Base-by-base conservation (phyloP, 30 jellyfish, hydroid and myxozoan genomes). In the Aurelia aurita complex sp. Pacific region DNA sequence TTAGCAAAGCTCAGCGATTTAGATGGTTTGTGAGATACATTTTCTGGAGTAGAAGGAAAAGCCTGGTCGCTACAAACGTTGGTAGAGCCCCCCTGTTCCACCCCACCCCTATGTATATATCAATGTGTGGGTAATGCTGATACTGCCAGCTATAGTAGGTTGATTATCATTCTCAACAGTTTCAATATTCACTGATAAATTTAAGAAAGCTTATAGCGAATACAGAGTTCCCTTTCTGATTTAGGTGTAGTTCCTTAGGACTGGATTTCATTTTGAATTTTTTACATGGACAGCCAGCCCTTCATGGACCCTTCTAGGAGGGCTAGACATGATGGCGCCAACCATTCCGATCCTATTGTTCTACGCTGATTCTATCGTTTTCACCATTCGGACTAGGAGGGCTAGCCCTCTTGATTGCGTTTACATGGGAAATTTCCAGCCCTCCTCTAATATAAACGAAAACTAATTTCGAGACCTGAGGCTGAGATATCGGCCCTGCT, bases 31-130 rank as follows among this genome's bases (percentile, higher is more conserved):
- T 71, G 68, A 73, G 68, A 73, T 73, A 73, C 34, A 42, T 35
- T 33, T 73, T 73, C 68, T 73, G 83, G 71, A 34, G 83, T 73
- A 10, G 83, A 68, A 73, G 68, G 68, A 73, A 68, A 14, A 54
- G 69, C 64, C 83, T 73, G 68, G 69, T 8, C 17, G 42, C 83
- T 33, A 15, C 1, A 35, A 19, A 40, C 64, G 63, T 69, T 73
- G 68, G 83, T 19, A 34, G 68, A 73, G 2, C 83, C 83, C 69
- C n/a, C 50, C 83, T 68, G 40, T 67, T n/a, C 50, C 83, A 67
- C 23, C 35, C 83, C 67, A 15, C 29, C 29, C 29, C 29, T 23
- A 23, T 23, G 29, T 23, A 23, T 0, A 23, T 73, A 73, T 6
- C 67, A 33, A 73, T n/a, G 13, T 19, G 34, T 73, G 64, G 34